Conservation (phyloP, 2,113 vertebrate species). For the Marmota flaviventris region DNA sequence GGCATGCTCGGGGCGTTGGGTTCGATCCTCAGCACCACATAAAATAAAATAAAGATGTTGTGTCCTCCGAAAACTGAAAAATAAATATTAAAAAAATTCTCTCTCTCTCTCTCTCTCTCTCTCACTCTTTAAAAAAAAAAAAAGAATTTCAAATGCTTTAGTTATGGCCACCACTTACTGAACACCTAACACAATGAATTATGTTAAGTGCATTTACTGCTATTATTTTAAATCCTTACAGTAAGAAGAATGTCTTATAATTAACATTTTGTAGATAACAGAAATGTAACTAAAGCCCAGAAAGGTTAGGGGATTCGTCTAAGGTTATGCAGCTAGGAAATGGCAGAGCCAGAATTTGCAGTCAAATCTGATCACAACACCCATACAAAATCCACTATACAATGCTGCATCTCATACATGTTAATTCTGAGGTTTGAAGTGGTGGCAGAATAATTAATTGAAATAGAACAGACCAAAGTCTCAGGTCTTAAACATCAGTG, state of each 20-base stretch:
- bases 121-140: too few relatives aligned
- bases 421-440: slow-evolving; percentile 11
- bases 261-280: slow-evolving; percentile 32
- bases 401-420: not conserved
- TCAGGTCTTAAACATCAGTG: not conserved
- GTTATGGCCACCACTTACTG: not conserved
- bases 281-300: not conserved
- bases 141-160: slow-evolving; percentile 24
- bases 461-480: not conserved
- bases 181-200: not conserved
- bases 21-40: too few relatives aligned
- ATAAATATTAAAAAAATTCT: too few relatives aligned
- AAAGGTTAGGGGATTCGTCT: slow-evolving; percentile 38
- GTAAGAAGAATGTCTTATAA: not conserved
- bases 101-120: too few relatives aligned
- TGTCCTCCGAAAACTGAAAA: too few relatives aligned
- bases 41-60: too few relatives aligned
- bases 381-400: not conserved
- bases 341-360: not conserved
- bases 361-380: not conserved
- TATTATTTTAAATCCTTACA: slow-evolving; percentile 35
- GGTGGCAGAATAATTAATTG: not conserved
- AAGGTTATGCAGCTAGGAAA: not conserved
- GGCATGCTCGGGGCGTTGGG: too few relatives aligned
- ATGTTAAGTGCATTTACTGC: not conserved